Percentiles rank a stretch among this genome's conserved stretches.
phyloP scores from a whole-genome alignment of 1,140 invertebrate genomes.

The Leptinotarsa lineolata region DNA sequence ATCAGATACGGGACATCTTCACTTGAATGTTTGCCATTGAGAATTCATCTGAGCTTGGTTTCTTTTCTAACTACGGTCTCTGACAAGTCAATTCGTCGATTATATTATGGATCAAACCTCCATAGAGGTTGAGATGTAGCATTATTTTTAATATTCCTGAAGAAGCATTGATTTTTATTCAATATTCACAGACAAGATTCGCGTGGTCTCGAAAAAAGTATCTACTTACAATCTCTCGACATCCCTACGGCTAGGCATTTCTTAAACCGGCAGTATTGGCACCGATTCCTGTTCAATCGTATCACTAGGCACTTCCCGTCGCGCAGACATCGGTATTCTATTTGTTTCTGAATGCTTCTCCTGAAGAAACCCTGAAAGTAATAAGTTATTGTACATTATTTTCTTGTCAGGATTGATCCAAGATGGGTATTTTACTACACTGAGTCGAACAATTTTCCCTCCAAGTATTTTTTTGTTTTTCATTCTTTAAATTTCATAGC shows the following conservation, averaged over 20 bases:
- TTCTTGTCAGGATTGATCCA: not conserved
- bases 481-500: too few species aligned
- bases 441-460: not conserved
- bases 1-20: too few species aligned
- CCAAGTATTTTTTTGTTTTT: too few species aligned
- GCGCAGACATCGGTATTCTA: conserved; percentile 93
- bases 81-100: too few species aligned
- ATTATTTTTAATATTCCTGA: too few species aligned
- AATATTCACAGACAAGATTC: too few species aligned
- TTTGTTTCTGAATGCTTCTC: conserved; percentile 95
- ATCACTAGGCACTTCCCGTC: conserved; percentile 97
- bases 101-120: too few species aligned
- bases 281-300: conserved; percentile 93
- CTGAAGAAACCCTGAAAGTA: conserved; percentile 79
- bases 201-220: not conserved
- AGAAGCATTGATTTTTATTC: too few species aligned
- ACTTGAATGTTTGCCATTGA: too few species aligned
- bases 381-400: conserved; percentile 26
- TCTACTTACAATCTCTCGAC: conserved; percentile 93
- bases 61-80: too few species aligned
- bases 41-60: too few species aligned
- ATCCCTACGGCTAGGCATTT: conserved; percentile 98
- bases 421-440: not conserved
- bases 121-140: too few species aligned
- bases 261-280: conserved; percentile 97